These are phyloP conservation scores for Yponomeuta evonymella DNA, from an alignment of 2,888 invertebrate genomes.

Conservation along the genomic window DNA sequence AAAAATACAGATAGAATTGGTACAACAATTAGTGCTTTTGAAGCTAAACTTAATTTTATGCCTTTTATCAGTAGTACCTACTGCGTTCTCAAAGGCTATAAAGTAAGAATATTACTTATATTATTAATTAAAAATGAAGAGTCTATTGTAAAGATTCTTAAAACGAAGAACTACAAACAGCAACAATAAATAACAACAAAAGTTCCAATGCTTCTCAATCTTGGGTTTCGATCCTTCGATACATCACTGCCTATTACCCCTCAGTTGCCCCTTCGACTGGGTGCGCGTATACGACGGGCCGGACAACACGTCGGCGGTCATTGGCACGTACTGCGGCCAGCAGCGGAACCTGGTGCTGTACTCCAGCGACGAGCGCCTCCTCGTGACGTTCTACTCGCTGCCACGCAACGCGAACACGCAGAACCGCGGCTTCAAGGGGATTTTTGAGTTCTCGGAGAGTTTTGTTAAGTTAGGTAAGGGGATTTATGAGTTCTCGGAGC, in stretches of 20 bases:
- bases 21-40: too few species aligned
- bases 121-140: too few species aligned
- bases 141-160: too few species aligned
- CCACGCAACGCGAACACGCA: conserved; percentile 94
- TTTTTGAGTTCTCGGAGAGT: conserved; percentile 98
- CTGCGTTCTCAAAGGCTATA: too few species aligned
- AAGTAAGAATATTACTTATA: too few species aligned
- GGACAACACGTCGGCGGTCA: conserved; percentile 90
- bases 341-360: conserved; percentile 96
- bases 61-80: too few species aligned
- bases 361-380: conserved; percentile 93
- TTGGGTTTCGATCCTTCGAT: too few species aligned
- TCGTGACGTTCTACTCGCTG: conserved; percentile 93
- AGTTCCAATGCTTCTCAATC: too few species aligned
- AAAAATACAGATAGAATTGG: too few species aligned
- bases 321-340: conserved; percentile 98
- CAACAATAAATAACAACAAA: too few species aligned
- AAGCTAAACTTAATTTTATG: too few species aligned
- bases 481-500: conserved; percentile 98
- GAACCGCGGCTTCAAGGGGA: conserved; percentile 98
- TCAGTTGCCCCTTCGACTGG: conserved; percentile 98
- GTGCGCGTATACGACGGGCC: conserved; percentile 97
- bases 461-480: conserved; percentile 98
- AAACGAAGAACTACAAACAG: too few species aligned
- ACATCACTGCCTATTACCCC: conserved; percentile 22